Conservation (phyloP, 2,113 vertebrate species). For the Marcusenius ussheri region DNA sequence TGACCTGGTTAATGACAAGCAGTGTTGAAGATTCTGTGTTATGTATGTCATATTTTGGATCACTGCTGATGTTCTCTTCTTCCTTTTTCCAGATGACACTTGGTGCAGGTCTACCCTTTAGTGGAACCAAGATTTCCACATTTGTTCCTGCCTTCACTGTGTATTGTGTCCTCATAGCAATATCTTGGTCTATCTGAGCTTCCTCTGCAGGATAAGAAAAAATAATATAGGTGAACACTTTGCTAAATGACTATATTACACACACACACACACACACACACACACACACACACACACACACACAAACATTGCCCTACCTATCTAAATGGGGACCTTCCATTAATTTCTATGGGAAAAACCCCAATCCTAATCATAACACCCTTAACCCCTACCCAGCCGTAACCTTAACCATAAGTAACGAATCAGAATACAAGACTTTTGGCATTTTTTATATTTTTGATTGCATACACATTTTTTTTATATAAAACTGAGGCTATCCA, state of each 20-base stretch:
- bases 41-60: constrained; percentile 82
- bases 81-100: constrained; percentile 83
- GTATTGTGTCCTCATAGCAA: constrained; percentile 85
- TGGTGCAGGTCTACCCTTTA: constrained; percentile 88
- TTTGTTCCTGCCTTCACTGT: constrained; percentile 89
- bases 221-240: not conserved
- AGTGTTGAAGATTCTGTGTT: constrained; percentile 81
- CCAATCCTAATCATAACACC: too few species aligned
- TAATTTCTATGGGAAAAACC: not conserved
- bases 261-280: not conserved
- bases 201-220: constrained; percentile 71
- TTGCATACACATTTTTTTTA: too few species aligned
- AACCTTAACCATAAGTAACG: too few species aligned
- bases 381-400: too few species aligned
- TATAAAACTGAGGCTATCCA: too few species aligned
- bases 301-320: too few species aligned
- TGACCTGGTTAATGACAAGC: constrained; percentile 80
- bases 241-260: not conserved
- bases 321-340: too few species aligned
- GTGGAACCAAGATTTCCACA: constrained; percentile 81
- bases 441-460: too few species aligned
- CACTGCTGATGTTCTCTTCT: constrained; percentile 73
- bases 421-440: too few species aligned
- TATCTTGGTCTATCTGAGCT: constrained; percentile 82
- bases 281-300: not conserved